These are phyloP conservation scores for Melanerpes aurifrons DNA, from an alignment of 2,113 vertebrate genomes.

Conservation along the genomic window DNA sequence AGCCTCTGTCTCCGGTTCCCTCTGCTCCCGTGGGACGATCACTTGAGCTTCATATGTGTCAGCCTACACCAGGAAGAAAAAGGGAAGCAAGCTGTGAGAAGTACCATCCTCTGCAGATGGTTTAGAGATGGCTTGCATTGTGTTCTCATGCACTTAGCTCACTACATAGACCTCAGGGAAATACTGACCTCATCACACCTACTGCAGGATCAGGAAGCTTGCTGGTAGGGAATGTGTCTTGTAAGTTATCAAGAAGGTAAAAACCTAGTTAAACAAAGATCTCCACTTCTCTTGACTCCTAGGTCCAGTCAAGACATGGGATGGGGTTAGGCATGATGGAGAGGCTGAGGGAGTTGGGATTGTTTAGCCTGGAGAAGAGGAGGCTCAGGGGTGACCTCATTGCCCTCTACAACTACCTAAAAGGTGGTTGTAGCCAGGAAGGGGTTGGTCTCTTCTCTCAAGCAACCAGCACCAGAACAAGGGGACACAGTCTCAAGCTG, in stretches of 20 bases:
- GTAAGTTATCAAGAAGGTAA: not conserved
- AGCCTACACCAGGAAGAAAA: not conserved
- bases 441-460: too few species aligned
- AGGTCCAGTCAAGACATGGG: not conserved
- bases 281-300: not conserved
- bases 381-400: too few species aligned
- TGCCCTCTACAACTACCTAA: too few species aligned
- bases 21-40: not conserved
- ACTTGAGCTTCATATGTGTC: rapidly evolving
- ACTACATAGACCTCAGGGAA: not conserved
- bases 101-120: not conserved
- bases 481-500: too few species aligned
- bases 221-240: not conserved
- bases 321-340: not conserved
- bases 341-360: too few species aligned
- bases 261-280: not conserved
- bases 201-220: not conserved
- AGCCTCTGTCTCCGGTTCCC: not conserved
- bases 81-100: not conserved
- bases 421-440: too few species aligned
- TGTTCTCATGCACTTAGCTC: not conserved
- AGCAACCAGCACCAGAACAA: too few species aligned
- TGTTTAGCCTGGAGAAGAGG: too few species aligned
- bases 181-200: not conserved
- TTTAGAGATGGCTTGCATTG: not conserved